Evolutionary conservation across 2,113 vertebrate genomes (phyloP).

Genomic region (Lepus americanus): DNA sequence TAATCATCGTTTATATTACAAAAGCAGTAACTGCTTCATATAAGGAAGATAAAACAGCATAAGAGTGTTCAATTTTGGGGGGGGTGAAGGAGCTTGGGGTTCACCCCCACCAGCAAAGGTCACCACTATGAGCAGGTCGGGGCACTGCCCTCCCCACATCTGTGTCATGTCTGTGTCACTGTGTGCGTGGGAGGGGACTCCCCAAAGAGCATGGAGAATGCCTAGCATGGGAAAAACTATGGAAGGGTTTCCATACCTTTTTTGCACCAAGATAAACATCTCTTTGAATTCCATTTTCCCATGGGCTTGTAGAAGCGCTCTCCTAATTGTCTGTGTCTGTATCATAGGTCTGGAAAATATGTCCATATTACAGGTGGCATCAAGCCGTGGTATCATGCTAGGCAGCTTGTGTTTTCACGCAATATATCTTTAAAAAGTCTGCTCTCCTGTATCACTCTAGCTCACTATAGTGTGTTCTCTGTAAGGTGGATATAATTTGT

Average conservation of each 20-base stretch:
- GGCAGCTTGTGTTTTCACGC: constrained; percentile 32
- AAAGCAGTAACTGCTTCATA: not conserved
- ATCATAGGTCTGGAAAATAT: not conserved
- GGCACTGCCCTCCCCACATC: too few species aligned
- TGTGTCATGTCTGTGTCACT: not conserved
- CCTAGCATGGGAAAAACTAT: too few species aligned
- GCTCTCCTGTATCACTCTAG: not conserved
- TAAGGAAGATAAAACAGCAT: not conserved
- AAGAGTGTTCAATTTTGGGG: not conserved
- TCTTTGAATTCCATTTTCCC: too few species aligned
- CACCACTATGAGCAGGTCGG: not conserved
- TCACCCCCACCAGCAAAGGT: not conserved
- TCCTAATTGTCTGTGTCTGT: too few species aligned
- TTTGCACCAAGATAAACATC: too few species aligned
- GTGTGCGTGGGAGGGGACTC: not conserved
- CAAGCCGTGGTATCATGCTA: not conserved
- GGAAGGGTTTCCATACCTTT: too few species aligned
- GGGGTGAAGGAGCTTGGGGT: not conserved
- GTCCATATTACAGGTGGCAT: not conserved
- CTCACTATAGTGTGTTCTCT: constrained; percentile 18
- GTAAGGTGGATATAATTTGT: not conserved
- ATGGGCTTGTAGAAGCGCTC: too few species aligned
- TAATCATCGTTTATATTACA: not conserved
- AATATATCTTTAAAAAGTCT: not conserved
- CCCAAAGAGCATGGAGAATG: too few species aligned